phyloP scores from a whole-genome alignment of 2,888 invertebrate genomes.

The Germaria angustata region DNA sequence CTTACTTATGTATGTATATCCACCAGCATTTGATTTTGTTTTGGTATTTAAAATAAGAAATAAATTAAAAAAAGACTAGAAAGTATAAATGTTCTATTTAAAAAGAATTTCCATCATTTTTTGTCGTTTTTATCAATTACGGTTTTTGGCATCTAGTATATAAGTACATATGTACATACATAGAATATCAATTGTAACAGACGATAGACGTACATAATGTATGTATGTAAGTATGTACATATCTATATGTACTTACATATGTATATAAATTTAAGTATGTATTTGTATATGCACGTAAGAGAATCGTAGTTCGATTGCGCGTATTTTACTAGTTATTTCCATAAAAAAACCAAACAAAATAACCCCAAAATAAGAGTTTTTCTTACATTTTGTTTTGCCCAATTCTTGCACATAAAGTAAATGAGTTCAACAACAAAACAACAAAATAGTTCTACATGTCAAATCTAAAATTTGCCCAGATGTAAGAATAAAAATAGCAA shows the following conservation, averaged over 20 bases:
- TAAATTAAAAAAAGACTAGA: neutral
- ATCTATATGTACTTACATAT: no score
- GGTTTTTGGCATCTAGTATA: constrained; percentile 34
- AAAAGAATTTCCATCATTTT: constrained; percentile 40
- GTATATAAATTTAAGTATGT: no score
- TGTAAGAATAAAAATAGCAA: constrained; percentile 22
- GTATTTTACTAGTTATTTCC: constrained; percentile 55
- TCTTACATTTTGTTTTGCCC: constrained; percentile 27
- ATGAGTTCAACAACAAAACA: constrained; percentile 33
- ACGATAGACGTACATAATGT: neutral
- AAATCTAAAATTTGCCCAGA: constrained; percentile 39
- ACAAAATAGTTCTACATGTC: constrained; percentile 49
- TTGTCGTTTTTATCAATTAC: constrained; percentile 25
- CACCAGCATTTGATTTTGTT: constrained; percentile 8
- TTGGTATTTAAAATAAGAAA: constrained; percentile 14
- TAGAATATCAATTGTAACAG: neutral
- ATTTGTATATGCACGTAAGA: no score
- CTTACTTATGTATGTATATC: no score
- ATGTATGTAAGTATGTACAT: no score
- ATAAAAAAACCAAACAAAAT: constrained; percentile 29
- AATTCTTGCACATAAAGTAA: constrained; percentile 20
- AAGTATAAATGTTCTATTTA: constrained; percentile 37
- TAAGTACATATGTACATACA: no score
- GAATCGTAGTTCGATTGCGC: constrained; percentile 59
- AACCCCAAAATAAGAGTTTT: constrained; percentile 33